Conservation (phyloP, 2,888 invertebrate genomes). For the Chrysomela aeneicollis region DNA sequence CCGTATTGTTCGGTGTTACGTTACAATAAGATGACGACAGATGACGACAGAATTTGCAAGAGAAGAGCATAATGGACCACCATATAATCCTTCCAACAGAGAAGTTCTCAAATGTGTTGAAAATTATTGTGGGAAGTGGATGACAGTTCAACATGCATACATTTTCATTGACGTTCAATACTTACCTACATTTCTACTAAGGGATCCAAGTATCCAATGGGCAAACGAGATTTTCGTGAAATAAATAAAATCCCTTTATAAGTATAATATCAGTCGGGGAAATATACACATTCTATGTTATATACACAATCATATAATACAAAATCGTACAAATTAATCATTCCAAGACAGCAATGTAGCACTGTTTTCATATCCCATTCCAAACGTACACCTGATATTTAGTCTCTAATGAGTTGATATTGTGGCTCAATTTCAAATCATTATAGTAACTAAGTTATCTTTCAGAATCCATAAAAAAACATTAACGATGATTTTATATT, state of each 20-base stretch:
- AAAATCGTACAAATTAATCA: conserved; percentile 50
- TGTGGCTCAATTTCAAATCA: background rate
- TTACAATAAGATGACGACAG: no score
- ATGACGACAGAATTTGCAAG: no score
- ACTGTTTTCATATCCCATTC: background rate
- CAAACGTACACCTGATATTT: background rate
- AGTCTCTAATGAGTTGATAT: background rate
- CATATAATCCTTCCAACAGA: no score
- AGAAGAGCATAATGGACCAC: no score
- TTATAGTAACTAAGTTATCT: no score
- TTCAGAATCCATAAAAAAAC: no score
- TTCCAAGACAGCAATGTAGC: conserved; percentile 17
- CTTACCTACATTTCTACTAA: background rate
- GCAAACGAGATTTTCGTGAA: background rate
- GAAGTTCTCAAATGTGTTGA: no score
- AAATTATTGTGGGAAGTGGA: no score
- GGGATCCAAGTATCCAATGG: background rate
- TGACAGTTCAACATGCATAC: no score
- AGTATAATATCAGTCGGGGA: conserved; percentile 49
- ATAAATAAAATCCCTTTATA: conserved; percentile 26
- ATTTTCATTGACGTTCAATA: no score
- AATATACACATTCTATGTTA: conserved; percentile 49
- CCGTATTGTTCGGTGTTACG: no score
- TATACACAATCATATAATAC: conserved; percentile 51
- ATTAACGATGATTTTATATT: no score